Conservation (phyloP, 2,113 vertebrate genomes). For the Sterrhoptilus dennistouni region DNA sequence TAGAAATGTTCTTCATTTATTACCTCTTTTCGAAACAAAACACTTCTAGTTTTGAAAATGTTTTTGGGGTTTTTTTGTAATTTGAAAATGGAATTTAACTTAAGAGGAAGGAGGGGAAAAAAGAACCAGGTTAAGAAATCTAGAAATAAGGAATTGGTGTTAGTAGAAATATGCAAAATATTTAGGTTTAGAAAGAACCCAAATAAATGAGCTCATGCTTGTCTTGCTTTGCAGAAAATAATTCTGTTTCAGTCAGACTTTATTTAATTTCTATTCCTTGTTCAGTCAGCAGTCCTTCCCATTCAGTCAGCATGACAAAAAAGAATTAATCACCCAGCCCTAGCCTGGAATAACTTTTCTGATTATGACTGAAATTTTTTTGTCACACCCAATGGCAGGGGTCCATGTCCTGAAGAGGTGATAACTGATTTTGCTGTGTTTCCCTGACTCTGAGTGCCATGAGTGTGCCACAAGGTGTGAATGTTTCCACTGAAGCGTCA, state of each 20-base stretch:
- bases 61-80: background rate
- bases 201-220: background rate
- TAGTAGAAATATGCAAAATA: background rate
- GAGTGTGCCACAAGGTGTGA: background rate
- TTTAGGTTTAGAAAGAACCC: background rate
- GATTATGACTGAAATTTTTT: background rate
- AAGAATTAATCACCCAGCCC: background rate
- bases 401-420: background rate
- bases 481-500: background rate
- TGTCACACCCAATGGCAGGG: background rate
- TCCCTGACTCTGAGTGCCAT: background rate
- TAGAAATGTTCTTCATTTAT: background rate
- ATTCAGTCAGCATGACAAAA: background rate
- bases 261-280: background rate
- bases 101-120: accelerated
- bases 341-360: background rate
- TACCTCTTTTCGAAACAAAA: background rate
- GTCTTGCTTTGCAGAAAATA: background rate
- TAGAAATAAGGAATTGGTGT: background rate
- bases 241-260: background rate
- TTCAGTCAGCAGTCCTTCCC: background rate
- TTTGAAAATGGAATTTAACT: background rate
- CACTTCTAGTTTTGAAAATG: background rate
- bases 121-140: background rate
- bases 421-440: background rate